These are phyloP conservation scores for Sphinx pinastri DNA, from an alignment of 2,888 invertebrate genomes.

Conservation along the genomic window DNA sequence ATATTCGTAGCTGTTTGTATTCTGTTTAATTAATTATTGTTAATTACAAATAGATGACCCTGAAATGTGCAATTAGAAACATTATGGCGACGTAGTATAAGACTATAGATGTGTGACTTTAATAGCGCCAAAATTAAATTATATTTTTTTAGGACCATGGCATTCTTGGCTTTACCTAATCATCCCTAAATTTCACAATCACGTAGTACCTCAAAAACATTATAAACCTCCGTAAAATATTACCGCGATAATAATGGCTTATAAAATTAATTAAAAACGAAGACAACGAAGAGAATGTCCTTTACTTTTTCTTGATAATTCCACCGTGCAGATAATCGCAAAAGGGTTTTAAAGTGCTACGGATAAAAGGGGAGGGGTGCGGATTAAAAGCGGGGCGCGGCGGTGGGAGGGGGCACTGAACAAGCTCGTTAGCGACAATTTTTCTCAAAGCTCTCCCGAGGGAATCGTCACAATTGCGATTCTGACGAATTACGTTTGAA, in stretches of 20 bases:
- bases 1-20: no score
- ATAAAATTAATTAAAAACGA: slow-evolving; percentile 57
- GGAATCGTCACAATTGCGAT: slow-evolving; percentile 80
- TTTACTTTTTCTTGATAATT: slow-evolving; percentile 73
- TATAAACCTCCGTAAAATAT: neutral
- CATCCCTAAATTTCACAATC: neutral
- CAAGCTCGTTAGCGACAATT: slow-evolving; percentile 82
- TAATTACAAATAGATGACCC: no score
- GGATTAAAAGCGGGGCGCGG: slow-evolving; percentile 69
- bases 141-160: no score
- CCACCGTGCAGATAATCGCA: slow-evolving; percentile 74
- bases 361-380: slow-evolving; percentile 64
- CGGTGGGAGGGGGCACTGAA: slow-evolving; percentile 42
- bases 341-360: slow-evolving; percentile 81
- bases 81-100: no score
- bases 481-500: slow-evolving; percentile 78
- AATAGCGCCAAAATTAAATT: no score
- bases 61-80: no score
- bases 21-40: no score
- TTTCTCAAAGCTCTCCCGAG: slow-evolving; percentile 79
- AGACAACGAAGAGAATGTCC: slow-evolving; percentile 64
- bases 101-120: no score
- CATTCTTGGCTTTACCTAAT: no score
- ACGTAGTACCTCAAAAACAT: neutral
- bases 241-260: slow-evolving; percentile 5